phyloP scores from a whole-genome alignment of 2,797 vertebrate genomes.

The Orestias chungarensis region DNA sequence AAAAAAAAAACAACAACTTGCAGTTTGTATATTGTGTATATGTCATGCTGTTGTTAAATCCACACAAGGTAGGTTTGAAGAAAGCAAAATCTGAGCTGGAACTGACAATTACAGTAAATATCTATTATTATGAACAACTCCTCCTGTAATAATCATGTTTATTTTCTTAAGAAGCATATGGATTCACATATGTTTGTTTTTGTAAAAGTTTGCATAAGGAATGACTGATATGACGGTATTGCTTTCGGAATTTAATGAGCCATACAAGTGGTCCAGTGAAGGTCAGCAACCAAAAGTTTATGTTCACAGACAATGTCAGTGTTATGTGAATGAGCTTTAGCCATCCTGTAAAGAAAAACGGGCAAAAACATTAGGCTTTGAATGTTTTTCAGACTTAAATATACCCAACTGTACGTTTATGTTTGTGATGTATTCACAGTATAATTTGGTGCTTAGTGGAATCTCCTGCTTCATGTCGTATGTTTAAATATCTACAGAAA shows the following conservation, averaged over 20 bases:
- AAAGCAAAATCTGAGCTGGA: too few species aligned
- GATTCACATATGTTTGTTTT: background rate
- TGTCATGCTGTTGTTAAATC: background rate
- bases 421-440: too few species aligned
- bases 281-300: background rate
- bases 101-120: background rate
- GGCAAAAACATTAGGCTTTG: background rate
- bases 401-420: too few species aligned
- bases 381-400: too few species aligned
- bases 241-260: background rate
- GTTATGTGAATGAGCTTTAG: background rate
- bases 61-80: too few species aligned
- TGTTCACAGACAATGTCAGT: background rate
- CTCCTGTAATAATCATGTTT: background rate
- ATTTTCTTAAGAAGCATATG: background rate
- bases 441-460: constrained; percentile 25
- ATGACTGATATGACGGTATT: too few species aligned
- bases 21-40: background rate
- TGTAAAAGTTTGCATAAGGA: background rate
- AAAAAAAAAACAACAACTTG: background rate
- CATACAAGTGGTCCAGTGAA: background rate
- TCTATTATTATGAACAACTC: background rate
- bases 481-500: constrained; percentile 38
- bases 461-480: constrained; percentile 35
- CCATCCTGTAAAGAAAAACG: background rate